Evolutionary conservation across 2,113 vertebrate genomes (phyloP), one percentile per base, ranked within the genome.

Genomic region (Chaetura pelagica): DNA sequence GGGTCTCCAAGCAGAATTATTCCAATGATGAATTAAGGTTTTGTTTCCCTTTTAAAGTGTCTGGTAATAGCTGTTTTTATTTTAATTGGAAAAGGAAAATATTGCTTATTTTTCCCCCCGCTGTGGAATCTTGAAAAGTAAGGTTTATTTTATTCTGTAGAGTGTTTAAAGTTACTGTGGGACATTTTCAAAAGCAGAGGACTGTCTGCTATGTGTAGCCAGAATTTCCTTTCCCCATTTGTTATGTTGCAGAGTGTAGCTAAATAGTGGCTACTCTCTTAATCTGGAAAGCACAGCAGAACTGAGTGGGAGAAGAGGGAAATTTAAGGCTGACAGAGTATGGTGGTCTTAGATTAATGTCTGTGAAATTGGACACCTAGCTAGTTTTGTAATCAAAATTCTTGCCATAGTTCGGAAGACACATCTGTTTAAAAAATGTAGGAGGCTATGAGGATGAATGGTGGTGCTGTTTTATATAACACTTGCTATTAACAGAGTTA

Each of bases 61-160:
- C 30, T 40, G 7, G 13, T 26, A 68, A 11, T 40, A 38, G 5
- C 2, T 40, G 29, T 8, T 21, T 74, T 93, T 73, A 42, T 68
- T 85, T 71, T 51, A 59, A 38, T 1, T 30, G 30, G 22, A 29
- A 62, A 75, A 57, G 57, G 9, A 51, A 59, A 74, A 35, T 51
- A 2, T 8, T 32, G 7, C 2, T 3, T 9, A 6, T 6, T 16
- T 29, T 46, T 19, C 30, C 8, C 0, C 46, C 19, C 22, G 7
- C 7, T 2, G 2, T 63, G 27, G 17, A 64, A 64, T 64, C 17
- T 49, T 68, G 19, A 75, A 88, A 85, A 17, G 34, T 19, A 48
- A 66, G 12, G 1, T 18, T n/a, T 42, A 13, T 57, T 75, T 72
- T 66, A 23, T 72, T 84, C 35, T 29, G 1, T 19, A 59, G 51